These are phyloP conservation scores for Heliothis subflexa DNA, from an alignment of 1,140 invertebrate species.

Conservation along the genomic window DNA sequence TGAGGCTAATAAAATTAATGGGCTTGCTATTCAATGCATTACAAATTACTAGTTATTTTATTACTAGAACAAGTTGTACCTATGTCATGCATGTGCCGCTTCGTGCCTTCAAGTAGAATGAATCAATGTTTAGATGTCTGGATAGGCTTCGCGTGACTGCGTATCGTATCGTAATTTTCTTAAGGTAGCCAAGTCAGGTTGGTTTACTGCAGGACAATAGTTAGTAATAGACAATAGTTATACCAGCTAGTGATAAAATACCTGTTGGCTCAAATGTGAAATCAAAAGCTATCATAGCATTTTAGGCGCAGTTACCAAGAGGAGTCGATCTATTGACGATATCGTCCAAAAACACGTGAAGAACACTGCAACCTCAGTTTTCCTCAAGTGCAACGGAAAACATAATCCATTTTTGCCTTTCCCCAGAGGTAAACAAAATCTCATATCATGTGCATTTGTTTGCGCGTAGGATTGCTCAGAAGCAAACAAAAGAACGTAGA, in stretches of 20 bases:
- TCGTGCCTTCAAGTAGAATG: slow-evolving; percentile 16
- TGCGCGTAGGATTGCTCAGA: slow-evolving; percentile 22
- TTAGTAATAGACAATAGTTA: too few relatives aligned
- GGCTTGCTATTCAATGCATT: not conserved
- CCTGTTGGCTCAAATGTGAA: too few relatives aligned
- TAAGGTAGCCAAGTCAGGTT: not conserved
- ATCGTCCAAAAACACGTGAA: too few relatives aligned
- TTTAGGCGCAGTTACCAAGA: too few relatives aligned
- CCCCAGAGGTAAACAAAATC: slow-evolving; percentile 10
- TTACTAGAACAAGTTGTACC: not conserved
- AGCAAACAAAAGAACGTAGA: slow-evolving; percentile 38
- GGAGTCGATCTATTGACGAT: too few relatives aligned
- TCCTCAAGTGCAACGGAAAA: not conserved
- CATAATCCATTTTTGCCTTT: not conserved
- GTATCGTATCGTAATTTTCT: not conserved
- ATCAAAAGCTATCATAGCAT: too few relatives aligned
- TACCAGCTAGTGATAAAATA: too few relatives aligned
- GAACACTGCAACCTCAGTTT: not conserved
- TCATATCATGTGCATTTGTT: slow-evolving; percentile 29
- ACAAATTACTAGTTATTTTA: slow-evolving; percentile 8
- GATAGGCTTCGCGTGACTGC: not conserved
- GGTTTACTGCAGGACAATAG: not conserved
- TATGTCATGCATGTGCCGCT: slow-evolving; percentile 1
- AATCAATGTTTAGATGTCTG: slow-evolving; percentile 6
- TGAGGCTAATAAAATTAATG: slow-evolving; percentile 37